phyloP scores from a whole-genome alignment of 1,140 invertebrate species.

The Cotesia glomerata region DNA sequence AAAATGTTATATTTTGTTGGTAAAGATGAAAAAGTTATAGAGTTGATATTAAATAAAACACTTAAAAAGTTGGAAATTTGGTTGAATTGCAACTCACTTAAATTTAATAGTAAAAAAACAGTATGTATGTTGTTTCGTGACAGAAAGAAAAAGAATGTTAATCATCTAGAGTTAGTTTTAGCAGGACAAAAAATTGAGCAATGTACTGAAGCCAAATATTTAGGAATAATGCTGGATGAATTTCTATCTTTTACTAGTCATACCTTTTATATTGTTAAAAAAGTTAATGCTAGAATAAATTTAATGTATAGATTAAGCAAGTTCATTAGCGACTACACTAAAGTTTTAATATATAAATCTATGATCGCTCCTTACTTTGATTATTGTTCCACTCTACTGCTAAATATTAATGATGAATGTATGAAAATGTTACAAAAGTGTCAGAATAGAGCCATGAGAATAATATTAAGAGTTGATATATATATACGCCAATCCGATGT shows the following conservation, averaged over 20 bases:
- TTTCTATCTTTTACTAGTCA: slow-evolving; percentile 7
- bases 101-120: too few relatives aligned
- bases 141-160: slow-evolving; percentile 2
- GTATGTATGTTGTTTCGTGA: too few relatives aligned
- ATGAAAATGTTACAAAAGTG: not conserved
- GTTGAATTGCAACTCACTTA: slow-evolving; percentile 17
- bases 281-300: slow-evolving; percentile 22
- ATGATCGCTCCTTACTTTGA: slow-evolving; percentile 1
- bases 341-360: not conserved
- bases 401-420: too few relatives aligned
- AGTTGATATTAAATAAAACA: not conserved
- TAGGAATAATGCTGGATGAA: slow-evolving; percentile 11
- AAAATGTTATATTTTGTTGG: slow-evolving; percentile 25
- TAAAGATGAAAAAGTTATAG: slow-evolving; percentile 8
- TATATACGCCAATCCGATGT: too few relatives aligned
- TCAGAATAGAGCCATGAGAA: too few relatives aligned
- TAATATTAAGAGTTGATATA: too few relatives aligned
- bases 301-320: slow-evolving; percentile 6
- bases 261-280: slow-evolving; percentile 3
- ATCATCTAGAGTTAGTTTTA: not conserved
- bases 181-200: too few relatives aligned
- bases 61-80: slow-evolving; percentile 21
- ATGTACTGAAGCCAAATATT: too few relatives aligned
- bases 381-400: too few relatives aligned
- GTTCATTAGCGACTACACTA: not conserved